phyloP scores from a whole-genome alignment of 2,113 vertebrate genomes.

The Lichenostomus cassidix region DNA sequence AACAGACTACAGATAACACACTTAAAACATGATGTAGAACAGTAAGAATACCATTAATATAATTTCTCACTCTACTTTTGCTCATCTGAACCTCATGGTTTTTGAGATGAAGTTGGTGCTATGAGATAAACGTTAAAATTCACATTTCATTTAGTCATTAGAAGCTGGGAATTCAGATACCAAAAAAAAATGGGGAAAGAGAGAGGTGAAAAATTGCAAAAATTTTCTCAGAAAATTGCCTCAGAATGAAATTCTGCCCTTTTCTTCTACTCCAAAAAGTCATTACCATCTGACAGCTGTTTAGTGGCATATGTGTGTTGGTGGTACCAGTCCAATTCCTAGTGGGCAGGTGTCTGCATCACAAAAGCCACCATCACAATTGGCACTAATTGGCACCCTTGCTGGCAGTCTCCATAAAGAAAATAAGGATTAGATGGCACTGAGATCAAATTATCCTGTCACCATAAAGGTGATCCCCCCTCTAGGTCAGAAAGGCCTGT shows the following conservation, averaged over 20 bases:
- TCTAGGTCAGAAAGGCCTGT: slow-evolving; percentile 29
- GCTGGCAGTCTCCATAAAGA: slow-evolving; percentile 44
- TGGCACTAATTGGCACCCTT: slow-evolving; percentile 71
- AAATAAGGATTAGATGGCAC: slow-evolving; percentile 65
- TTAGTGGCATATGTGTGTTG: slow-evolving; percentile 71
- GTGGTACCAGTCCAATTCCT: slow-evolving; percentile 73
- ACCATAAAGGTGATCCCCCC: slow-evolving; percentile 54
- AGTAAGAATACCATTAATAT: background rate
- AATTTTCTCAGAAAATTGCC: slow-evolving; percentile 47
- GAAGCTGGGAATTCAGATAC: background rate
- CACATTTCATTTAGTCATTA: background rate
- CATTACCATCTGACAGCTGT: slow-evolving; percentile 73
- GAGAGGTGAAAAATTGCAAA: slow-evolving; percentile 14
- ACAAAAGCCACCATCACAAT: slow-evolving; percentile 72
- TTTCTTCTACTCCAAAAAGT: slow-evolving; percentile 62
- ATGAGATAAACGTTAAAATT: background rate
- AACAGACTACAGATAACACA: background rate
- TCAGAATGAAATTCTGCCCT: slow-evolving; percentile 61
- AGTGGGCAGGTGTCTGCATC: slow-evolving; percentile 73
- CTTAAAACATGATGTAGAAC: background rate
- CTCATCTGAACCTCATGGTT: background rate
- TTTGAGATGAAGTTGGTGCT: background rate
- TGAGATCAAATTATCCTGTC: slow-evolving; percentile 67
- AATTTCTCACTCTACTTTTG: background rate
- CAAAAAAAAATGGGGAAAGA: background rate